Evolutionary conservation across 1,140 invertebrate species (phyloP), one percentile per base, ranked within the genome.

Genomic region (Wiebesia pumilae): DNA sequence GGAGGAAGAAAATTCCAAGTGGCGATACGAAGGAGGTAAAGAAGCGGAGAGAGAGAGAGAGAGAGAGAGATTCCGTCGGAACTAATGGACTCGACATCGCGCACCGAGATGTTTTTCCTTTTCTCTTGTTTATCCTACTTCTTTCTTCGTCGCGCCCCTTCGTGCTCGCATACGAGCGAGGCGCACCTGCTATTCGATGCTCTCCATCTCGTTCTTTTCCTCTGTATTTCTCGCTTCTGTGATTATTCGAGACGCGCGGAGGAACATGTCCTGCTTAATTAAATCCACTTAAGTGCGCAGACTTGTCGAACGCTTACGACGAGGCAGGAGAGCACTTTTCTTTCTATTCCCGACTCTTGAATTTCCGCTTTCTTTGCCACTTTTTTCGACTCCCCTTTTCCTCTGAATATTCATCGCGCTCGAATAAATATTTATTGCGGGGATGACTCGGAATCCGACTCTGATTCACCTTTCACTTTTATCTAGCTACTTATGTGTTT

Each of bases 241-340:
- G 43, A 54, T 54, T 33, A 43, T 24, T n/a, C n/a, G 14, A 27
- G 14, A 30, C 21, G 40, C 3, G 24, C 0, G 38, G 40, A 75
- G 30, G 24, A 16, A 75, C 35, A 27, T 4, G 58, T 35, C 21
- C 58, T 7, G 35, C 38, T 81, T 81, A 81, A 81, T 81, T 67
- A 81, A 81, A 81, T 67, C 38, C 58, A 81, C 79, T 81, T 33
- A 79, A 51, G 24, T 58, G 4, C 77, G 47, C 24, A 24, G 30
- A 51, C 77, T 62, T 62, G 27, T 14, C 7, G 21, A 62, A 62
- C 24, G 14, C 58, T 79, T 14, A 21, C 30, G 47, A 79, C 35
- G 47, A 58, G 24, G 30, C 77, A 43, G n/a, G 27, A 27, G 47
- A 58, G 47, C 10, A 79, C n/a, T 79, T 78, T 78, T 30, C 40